Conservation (phyloP, 1,140 invertebrate species). For the Anoplolepis gracilipes region DNA sequence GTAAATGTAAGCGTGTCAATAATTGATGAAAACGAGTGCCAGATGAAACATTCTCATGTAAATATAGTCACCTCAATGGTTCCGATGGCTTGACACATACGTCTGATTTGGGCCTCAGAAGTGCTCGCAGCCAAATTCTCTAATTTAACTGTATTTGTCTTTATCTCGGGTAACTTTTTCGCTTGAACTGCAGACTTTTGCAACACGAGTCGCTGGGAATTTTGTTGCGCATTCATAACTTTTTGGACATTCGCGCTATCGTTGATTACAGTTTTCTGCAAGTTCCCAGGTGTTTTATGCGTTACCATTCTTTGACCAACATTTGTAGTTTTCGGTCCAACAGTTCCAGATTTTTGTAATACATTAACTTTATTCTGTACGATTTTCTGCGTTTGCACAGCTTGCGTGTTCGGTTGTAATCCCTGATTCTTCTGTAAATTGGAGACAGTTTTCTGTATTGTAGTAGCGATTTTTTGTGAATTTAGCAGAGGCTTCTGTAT, state of each 20-base stretch:
- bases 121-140: constrained; percentile 87
- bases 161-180: constrained; percentile 72
- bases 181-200: constrained; percentile 76
- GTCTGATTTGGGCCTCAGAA: constrained; percentile 85
- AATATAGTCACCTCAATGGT: constrained; percentile 86
- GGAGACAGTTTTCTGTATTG: constrained; percentile 76
- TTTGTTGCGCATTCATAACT: constrained; percentile 66
- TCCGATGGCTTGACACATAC: constrained; percentile 87
- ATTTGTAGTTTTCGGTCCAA: constrained; percentile 25
- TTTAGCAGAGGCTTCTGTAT: constrained; percentile 75
- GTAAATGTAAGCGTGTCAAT: background rate
- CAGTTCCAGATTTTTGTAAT: constrained; percentile 25
- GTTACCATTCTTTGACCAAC: constrained; percentile 54
- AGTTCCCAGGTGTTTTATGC: constrained; percentile 23
- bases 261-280: constrained; percentile 66
- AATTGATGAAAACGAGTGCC: constrained; percentile 32
- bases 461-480: constrained; percentile 69
- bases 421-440: constrained; percentile 72
- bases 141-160: constrained; percentile 85
- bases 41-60: constrained; percentile 70
- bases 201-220: constrained; percentile 82
- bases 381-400: constrained; percentile 20
- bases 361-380: constrained; percentile 30
- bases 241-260: constrained; percentile 62
- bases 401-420: constrained; percentile 18